Evolutionary conservation across 2,888 invertebrate species (phyloP), one percentile per base, ranked within the genome.

Genomic region (Oasisia sp.): DNA sequence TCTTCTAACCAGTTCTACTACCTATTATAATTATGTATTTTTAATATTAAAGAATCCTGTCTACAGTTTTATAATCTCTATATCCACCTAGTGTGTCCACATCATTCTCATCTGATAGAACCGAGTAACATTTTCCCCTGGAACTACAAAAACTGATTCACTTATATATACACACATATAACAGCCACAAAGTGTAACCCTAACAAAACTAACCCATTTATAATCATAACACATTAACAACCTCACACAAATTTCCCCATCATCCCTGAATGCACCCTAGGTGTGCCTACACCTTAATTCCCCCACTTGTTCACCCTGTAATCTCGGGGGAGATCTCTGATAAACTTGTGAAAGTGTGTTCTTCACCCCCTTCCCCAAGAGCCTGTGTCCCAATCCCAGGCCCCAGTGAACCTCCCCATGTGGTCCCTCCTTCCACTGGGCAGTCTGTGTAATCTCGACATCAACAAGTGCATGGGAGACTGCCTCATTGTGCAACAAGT

Each of bases 271-370:
- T 9, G 9, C 50, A 50, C 14, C 50, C 50, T 50, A 14, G 0
- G 19, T 74, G 27, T 1, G 27, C 19, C 74, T 74, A 74, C 27
- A 19, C 19, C 74, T 74, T 74, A 74, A 19, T 74, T 74, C 19
- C 74, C 58, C 74, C 27, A 19, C 74, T 74, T 74, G 27, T 74
- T 74, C 74, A 74, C 19, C 74, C 50, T 50, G 50, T 8, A 50
- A 74, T 74, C 74, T 74, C 74, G 7, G 7, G 19, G 7, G 27
- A 74, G n/a, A 74, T 74, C 74, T 27, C 74, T 74, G 74, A 74
- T 74, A 74, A 74, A 74, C 74, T 74, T 74, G 74, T 19, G n/a
- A 74, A 74, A 74, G 74, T 74, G 74, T 74, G 74, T 27, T 74
- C 27, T 27, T 27, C 74, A 74, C 27, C 74, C 27, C 74, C 3